phyloP scores from a whole-genome alignment of 2,113 vertebrate species.

The Halichoeres trimaculatus region DNA sequence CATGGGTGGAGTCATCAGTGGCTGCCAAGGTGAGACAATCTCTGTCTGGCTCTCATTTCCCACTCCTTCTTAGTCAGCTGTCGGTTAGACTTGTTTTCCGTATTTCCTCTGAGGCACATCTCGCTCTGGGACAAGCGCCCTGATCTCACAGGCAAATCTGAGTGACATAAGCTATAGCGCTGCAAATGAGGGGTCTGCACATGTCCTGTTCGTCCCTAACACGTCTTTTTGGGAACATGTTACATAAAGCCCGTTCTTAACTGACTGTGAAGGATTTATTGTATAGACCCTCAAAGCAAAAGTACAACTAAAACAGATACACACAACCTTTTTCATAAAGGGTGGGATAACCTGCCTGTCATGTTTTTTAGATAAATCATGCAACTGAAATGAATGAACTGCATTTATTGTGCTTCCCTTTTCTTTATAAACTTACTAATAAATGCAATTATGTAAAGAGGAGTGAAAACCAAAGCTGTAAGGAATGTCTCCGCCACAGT shows the following conservation, averaged over 20 bases:
- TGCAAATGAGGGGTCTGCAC: background rate
- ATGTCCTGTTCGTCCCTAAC: background rate
- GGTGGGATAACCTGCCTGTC: too few relatives aligned
- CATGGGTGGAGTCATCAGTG: conserved; percentile 46
- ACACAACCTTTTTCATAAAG: background rate
- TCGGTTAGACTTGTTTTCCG: conserved; percentile 18
- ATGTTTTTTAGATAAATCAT: background rate
- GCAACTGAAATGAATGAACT: background rate
- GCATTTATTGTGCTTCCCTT: too few relatives aligned
- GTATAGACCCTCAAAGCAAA: background rate
- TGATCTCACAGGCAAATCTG: background rate
- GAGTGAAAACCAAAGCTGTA: background rate
- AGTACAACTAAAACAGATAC: background rate
- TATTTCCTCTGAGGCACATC: background rate
- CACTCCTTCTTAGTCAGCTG: conserved; percentile 20
- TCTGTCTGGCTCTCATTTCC: conserved; percentile 5
- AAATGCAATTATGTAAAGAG: background rate
- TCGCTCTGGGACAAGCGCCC: background rate
- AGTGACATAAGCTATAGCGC: background rate
- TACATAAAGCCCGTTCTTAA: background rate
- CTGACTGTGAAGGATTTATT: background rate
- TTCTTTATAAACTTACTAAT: too few relatives aligned
- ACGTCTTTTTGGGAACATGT: background rate
- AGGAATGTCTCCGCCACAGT: too few relatives aligned
- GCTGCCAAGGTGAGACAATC: background rate